Percentiles rank a stretch among this genome's conserved stretches.
Evolutionary conservation across 1,140 invertebrate genomes (phyloP).

Genomic region (Phortica variegata): DNA sequence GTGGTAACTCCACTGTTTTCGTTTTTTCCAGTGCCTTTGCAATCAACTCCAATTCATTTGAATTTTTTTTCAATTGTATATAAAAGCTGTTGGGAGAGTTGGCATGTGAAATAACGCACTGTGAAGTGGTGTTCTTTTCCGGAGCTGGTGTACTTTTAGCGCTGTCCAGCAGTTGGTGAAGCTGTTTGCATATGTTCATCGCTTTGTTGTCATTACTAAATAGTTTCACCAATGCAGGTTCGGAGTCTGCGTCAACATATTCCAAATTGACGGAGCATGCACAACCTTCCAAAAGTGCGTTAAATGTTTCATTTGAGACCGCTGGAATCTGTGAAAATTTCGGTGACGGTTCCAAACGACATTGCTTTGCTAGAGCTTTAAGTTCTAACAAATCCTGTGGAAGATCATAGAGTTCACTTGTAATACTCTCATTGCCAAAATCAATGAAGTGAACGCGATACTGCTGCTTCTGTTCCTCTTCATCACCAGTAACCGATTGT

Average conservation of each 20-base stretch:
- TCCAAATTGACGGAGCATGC: slow-evolving; percentile 44
- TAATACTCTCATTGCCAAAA: slow-evolving; percentile 68
- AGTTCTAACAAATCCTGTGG: slow-evolving; percentile 65
- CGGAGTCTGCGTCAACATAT: slow-evolving; percentile 22
- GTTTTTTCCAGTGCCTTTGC: slow-evolving; percentile 58
- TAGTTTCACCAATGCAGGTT: slow-evolving; percentile 27
- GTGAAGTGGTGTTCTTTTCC: slow-evolving; percentile 20
- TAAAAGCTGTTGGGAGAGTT: slow-evolving; percentile 71
- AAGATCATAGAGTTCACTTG: slow-evolving; percentile 62
- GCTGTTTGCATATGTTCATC: slow-evolving; percentile 32
- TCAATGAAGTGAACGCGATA: slow-evolving; percentile 69
- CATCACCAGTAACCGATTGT: no score
- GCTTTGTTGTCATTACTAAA: slow-evolving; percentile 24
- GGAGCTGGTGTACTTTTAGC: slow-evolving; percentile 7
- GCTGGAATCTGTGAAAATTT: slow-evolving; percentile 22
- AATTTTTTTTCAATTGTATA: slow-evolving; percentile 66
- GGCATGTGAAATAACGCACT: slow-evolving; percentile 62
- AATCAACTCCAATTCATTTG: slow-evolving; percentile 63
- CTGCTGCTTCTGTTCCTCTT: neutral
- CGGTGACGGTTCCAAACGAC: slow-evolving; percentile 58
- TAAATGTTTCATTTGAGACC: slow-evolving; percentile 22
- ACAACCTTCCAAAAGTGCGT: slow-evolving; percentile 43
- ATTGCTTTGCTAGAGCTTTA: slow-evolving; percentile 63
- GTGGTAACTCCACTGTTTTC: slow-evolving; percentile 19
- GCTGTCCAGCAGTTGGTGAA: slow-evolving; percentile 31